Base-by-base conservation (phyloP, 2,888 invertebrate species). In the Drosophila antonietae region DNA sequence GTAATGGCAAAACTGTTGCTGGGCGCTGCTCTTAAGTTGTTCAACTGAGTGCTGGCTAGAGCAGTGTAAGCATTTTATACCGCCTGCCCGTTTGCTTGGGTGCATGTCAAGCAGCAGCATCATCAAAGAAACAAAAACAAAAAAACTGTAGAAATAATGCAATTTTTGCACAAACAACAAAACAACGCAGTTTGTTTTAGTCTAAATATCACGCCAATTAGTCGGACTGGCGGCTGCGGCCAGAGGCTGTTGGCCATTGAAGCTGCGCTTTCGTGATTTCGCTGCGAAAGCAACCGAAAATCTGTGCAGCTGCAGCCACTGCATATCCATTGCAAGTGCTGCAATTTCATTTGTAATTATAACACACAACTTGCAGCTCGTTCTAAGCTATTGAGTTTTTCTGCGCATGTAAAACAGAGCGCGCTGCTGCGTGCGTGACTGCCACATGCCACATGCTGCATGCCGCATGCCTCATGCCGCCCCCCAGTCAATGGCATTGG, bases 171-270 rank as follows among this genome's bases (percentile, higher is more conserved):
- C n/a, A 47, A 28, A 23, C 12, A 58, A 31, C 39, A 18, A 18
- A 53, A 37, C 20, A 49, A 61, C 77, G 73, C 67, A 74, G 74
- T 86, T 82, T 88, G 90, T 90, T 90, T 84, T 90, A 90, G 84
- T 91, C 91, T 90, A 83, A 84, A 91, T 87, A 87, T 90, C 88
- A 90, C 79, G 85, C 84, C 81, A 83, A 88, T 83, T 89, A 81
- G 75, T 71, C 70, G 62, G 81, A 71, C 80, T 80, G 70, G 65
- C 60, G 53, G 63, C 33, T 51, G 46, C 69, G 59, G 28, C 41
- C 67, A 49, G 37, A 43, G 55, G 64, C 56, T 64, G 62, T 60
- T 81, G 73, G 85, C 80, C 58, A 77, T 44, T 71, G 75, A 80
- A 67, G 88, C 84, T 82, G 85, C 86, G 86, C 84, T 85, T 85